Percentiles rank a stretch among this genome's conserved stretches.
These are phyloP conservation scores for Heliconius charithonia DNA, from an alignment of 2,888 invertebrate genomes.

Conservation along the genomic window DNA sequence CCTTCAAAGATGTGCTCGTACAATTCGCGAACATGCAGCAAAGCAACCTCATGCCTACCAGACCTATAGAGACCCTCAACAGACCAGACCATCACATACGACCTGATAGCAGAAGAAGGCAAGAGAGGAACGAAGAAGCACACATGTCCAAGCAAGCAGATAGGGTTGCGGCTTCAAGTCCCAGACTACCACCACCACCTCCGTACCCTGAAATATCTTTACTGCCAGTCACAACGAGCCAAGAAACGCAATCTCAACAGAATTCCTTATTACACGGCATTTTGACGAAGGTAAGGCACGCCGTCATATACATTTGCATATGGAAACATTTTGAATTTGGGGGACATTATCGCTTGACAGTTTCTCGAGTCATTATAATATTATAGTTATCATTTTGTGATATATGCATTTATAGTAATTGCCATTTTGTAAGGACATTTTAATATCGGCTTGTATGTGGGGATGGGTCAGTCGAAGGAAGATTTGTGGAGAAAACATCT, in stretches of 20 bases:
- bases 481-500: neutral
- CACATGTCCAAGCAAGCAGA: conserved; percentile 66
- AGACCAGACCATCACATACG: conserved; percentile 68
- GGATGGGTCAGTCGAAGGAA: conserved; percentile 27
- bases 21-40: conserved; percentile 88
- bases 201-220: conserved; percentile 92
- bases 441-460: conserved; percentile 27
- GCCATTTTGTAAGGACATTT: conserved; percentile 16
- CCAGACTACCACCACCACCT: conserved; percentile 84
- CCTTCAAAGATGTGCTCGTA: conserved; percentile 89
- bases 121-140: conserved; percentile 61
- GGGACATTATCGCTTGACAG: conserved; percentile 29
- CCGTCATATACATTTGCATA: conserved; percentile 2
- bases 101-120: conserved; percentile 61
- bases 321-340: conserved; percentile 32
- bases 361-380: conserved; percentile 25
- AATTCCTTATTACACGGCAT: conserved; percentile 90
- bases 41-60: conserved; percentile 63
- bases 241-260: conserved; percentile 71
- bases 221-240: conserved; percentile 85
- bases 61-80: conserved; percentile 65
- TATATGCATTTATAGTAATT: conserved; percentile 29
- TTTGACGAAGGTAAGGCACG: conserved; percentile 85
- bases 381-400: conserved; percentile 10
- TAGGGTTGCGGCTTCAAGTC: conserved; percentile 67